Conservation (phyloP, 2,888 invertebrate species). For the Agrilus mali region DNA sequence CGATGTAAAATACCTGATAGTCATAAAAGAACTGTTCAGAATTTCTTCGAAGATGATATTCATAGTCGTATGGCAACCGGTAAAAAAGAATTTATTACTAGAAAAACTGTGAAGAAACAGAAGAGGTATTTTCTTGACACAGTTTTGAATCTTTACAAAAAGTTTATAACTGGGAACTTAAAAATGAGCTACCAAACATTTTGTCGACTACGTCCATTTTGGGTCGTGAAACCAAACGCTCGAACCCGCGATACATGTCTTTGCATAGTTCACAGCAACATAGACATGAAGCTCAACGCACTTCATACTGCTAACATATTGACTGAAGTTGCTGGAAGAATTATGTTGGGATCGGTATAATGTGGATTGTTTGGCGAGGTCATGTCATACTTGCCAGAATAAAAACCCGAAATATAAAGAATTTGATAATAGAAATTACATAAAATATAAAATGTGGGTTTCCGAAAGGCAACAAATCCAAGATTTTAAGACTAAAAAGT, state of each 20-base stretch:
- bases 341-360: neutral
- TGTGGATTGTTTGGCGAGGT: neutral
- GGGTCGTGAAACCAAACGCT: too few relatives aligned
- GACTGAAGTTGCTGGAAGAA: neutral
- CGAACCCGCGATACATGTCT: too few relatives aligned
- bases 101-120: conserved; percentile 16
- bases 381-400: neutral
- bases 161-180: conserved; percentile 10
- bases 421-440: neutral
- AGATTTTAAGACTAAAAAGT: neutral
- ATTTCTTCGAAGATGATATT: too few relatives aligned
- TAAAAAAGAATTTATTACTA: conserved; percentile 18
- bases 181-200: conserved; percentile 9
- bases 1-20: too few relatives aligned
- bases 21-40: too few relatives aligned
- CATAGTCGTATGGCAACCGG: conserved; percentile 8
- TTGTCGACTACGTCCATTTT: too few relatives aligned
- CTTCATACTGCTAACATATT: neutral
- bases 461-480: neutral
- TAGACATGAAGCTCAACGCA: conserved; percentile 14
- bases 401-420: neutral
- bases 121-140: conserved; percentile 16
- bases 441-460: neutral
- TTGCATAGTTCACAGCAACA: too few relatives aligned
- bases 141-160: conserved; percentile 18